phyloP scores from a whole-genome alignment of 2,797 vertebrate genomes.

The Amphiprion clarkii region DNA sequence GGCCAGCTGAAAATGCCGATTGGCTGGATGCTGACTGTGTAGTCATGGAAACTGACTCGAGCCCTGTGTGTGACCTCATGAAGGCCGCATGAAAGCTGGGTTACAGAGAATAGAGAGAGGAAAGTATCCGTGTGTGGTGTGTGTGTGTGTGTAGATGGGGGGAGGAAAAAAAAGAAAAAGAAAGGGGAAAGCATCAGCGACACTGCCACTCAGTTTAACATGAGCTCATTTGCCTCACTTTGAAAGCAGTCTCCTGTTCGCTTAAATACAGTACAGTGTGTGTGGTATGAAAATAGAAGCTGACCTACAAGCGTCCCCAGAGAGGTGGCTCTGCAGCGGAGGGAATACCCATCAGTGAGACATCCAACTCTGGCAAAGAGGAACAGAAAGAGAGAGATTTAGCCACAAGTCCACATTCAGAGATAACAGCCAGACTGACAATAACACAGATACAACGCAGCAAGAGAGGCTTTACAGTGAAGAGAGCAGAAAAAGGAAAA shows the following conservation, averaged over 20 bases:
- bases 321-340: slow-evolving; percentile 65
- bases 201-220: slow-evolving; percentile 18
- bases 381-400: slow-evolving; percentile 36
- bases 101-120: slow-evolving; percentile 16
- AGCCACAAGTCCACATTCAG: slow-evolving; percentile 32
- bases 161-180: neutral
- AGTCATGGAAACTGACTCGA: slow-evolving; percentile 81
- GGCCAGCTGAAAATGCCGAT: slow-evolving; percentile 61
- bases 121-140: slow-evolving; percentile 10
- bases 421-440: slow-evolving; percentile 12
- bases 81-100: slow-evolving; percentile 66
- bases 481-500: neutral
- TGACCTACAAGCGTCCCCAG: slow-evolving; percentile 77
- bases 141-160: neutral
- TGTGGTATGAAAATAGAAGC: slow-evolving; percentile 71
- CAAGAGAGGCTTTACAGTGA: slow-evolving; percentile 12
- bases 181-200: neutral
- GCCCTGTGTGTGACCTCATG: slow-evolving; percentile 70
- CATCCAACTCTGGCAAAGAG: slow-evolving; percentile 57
- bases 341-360: slow-evolving; percentile 72
- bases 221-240: slow-evolving; percentile 14
- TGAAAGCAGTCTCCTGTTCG: slow-evolving; percentile 19
- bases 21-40: slow-evolving; percentile 72
- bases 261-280: slow-evolving; percentile 18
- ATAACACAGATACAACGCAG: neutral